phyloP scores from a whole-genome alignment of 2,797 vertebrate species.

The Ctenochaetus hawaiiensis region DNA sequence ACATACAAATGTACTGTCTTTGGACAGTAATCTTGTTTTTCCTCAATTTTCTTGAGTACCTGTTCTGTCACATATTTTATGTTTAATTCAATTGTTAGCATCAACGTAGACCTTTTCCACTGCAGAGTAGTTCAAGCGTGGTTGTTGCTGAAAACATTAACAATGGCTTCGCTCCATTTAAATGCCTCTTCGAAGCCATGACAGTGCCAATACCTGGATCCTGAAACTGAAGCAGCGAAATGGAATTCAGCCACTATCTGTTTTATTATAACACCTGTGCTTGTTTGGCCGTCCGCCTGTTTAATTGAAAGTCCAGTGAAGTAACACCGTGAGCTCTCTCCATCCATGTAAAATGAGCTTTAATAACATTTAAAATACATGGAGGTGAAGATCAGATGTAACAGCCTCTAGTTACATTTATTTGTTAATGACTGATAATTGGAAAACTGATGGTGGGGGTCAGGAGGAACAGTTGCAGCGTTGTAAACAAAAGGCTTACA shows the following conservation, averaged over 20 bases:
- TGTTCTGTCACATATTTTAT: too few species aligned
- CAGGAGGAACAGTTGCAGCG: background rate
- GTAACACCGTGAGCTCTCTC: background rate
- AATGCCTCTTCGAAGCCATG: too few species aligned
- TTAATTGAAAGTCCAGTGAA: background rate
- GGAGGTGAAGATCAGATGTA: too few species aligned
- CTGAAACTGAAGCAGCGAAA: background rate
- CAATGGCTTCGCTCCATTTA: background rate
- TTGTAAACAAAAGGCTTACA: constrained; percentile 81
- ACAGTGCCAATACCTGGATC: too few species aligned
- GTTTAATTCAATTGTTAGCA: too few species aligned
- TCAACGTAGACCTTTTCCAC: too few species aligned
- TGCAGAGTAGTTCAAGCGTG: too few species aligned
- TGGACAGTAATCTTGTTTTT: too few species aligned
- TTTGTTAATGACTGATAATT: background rate
- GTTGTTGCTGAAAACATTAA: background rate
- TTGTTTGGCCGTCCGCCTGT: background rate
- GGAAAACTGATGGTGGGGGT: background rate
- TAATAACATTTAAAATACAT: background rate
- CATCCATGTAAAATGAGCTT: background rate
- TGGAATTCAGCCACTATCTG: too few species aligned
- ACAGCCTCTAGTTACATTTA: background rate
- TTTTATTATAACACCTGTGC: background rate
- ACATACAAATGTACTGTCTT: too few species aligned
- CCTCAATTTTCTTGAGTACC: too few species aligned